Base-by-base conservation (phyloP, 2,113 vertebrate species). In the Malurus cyaneus region DNA sequence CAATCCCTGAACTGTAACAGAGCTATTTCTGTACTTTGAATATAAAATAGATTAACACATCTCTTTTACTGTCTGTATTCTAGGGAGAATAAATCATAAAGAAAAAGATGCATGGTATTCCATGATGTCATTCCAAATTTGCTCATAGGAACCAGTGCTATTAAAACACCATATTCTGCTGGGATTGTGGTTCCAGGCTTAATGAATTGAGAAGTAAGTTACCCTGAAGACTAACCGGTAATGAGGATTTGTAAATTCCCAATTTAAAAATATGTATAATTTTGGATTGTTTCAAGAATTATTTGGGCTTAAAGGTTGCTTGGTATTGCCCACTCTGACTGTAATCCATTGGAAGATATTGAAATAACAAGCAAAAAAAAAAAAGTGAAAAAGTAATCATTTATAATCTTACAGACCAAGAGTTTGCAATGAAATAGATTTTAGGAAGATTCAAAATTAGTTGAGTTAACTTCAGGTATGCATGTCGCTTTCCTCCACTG, bases 21-120 rank as follows among this genome's bases (percentile, higher is more conserved):
- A 96, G 66, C 47, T 96, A 95, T 95, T 97, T 97, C 92, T 96
- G 91, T 96, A 95, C 62, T 95, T 95, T 90, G 86, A 96, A 89
- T 95, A 94, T n/a, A 97, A 97, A 97, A 97, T 79, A 97, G 88
- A 97, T 93, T 72, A 96, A 95, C 89, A 95, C 53, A 96, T 94
- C 89, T 96, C 78, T 91, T 97, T 96, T 95, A 95, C 54, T 87
- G 41, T 79, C 89, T 94, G 67, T 95, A 94, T 94, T 94, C 95
- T 95, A 97, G 92, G 86, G 94, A 92, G 89, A 96, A 97, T 94
- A 96, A 97, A 97, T 95, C 80, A 96, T 39, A 92, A 44, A 69
- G 78, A 80, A 93, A 96, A 97, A 97, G 89, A 98, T 94, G 96
- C 95, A 80, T 16, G 44, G 49, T 93, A 94, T 91, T 97, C 85